Evolutionary conservation across 2,888 invertebrate species (phyloP).

Genomic region (Pheosia gnoma): DNA sequence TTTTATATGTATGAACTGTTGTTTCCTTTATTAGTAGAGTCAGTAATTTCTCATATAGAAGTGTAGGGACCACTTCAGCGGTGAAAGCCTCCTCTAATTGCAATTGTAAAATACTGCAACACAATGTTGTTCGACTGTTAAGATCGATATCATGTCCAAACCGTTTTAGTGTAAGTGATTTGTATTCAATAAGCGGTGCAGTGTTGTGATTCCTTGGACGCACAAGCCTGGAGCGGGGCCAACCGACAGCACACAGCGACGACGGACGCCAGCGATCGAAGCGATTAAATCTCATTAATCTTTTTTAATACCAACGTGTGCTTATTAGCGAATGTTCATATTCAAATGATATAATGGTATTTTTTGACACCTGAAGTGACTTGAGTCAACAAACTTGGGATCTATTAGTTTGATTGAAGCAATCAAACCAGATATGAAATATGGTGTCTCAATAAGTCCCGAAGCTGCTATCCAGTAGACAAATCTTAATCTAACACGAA

Average conservation of each 20-base stretch:
- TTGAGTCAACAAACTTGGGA: too few species aligned
- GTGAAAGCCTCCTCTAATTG: too few species aligned
- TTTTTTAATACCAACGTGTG: constrained; percentile 10
- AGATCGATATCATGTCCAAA: neutral
- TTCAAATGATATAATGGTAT: constrained; percentile 14
- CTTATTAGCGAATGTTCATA: constrained; percentile 18
- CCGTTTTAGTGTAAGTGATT: neutral
- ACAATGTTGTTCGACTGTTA: neutral
- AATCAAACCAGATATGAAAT: too few species aligned
- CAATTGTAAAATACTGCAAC: neutral
- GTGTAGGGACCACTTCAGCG: too few species aligned
- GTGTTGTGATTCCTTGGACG: constrained; percentile 28
- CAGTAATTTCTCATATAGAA: too few species aligned
- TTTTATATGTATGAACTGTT: too few species aligned
- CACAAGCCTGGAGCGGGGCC: constrained; percentile 41
- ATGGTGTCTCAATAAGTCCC: too few species aligned
- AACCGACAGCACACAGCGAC: constrained; percentile 24
- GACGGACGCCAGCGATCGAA: constrained; percentile 1
- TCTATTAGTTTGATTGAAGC: too few species aligned
- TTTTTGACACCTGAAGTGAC: neutral
- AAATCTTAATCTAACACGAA: too few species aligned
- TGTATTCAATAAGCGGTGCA: constrained; percentile 3
- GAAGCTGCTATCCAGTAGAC: too few species aligned
- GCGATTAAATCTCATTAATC: constrained; percentile 18
- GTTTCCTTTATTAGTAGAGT: too few species aligned